Evolutionary conservation across 2,797 vertebrate genomes (phyloP).

Genomic region (Neomorphus geoffroyi): DNA sequence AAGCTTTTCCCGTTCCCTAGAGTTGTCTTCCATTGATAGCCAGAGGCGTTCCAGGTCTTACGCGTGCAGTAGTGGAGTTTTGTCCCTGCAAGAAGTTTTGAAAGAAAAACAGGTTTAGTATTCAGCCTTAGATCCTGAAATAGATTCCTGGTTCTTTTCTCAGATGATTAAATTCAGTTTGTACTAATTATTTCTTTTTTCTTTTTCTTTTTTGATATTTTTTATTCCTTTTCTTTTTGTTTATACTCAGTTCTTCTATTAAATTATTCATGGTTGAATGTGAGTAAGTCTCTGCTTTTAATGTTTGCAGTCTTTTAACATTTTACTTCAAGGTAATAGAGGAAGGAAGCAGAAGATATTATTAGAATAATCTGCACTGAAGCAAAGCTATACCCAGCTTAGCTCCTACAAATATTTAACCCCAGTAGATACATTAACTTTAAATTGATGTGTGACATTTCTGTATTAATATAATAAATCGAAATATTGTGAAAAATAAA

Average conservation of each 20-base stretch:
- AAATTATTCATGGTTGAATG: not conserved
- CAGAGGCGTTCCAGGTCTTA: slow-evolving; percentile 45
- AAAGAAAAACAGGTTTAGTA: slow-evolving; percentile 78
- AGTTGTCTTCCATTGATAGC: not conserved
- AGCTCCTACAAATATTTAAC: not conserved
- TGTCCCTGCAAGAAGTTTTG: slow-evolving; percentile 63
- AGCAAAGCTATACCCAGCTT: not conserved
- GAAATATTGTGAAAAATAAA: not conserved
- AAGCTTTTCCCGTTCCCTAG: not conserved
- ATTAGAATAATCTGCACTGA: not conserved
- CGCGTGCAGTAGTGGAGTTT: slow-evolving; percentile 52
- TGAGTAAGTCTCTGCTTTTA: not conserved
- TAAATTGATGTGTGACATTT: not conserved
- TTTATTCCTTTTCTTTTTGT: rapidly evolving
- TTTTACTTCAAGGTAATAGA: not conserved
- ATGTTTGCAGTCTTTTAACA: not conserved
- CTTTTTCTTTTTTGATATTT: too few relatives aligned
- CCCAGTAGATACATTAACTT: not conserved
- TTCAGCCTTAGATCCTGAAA: not conserved
- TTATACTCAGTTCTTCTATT: not conserved
- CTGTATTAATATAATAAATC: not conserved
- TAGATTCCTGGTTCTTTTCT: not conserved
- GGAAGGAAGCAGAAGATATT: not conserved
- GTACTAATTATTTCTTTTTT: not conserved
- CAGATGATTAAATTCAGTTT: not conserved